Evolutionary conservation across 2,113 vertebrate genomes (phyloP), one percentile per base, ranked within the genome.

Genomic region (Equus quagga): DNA sequence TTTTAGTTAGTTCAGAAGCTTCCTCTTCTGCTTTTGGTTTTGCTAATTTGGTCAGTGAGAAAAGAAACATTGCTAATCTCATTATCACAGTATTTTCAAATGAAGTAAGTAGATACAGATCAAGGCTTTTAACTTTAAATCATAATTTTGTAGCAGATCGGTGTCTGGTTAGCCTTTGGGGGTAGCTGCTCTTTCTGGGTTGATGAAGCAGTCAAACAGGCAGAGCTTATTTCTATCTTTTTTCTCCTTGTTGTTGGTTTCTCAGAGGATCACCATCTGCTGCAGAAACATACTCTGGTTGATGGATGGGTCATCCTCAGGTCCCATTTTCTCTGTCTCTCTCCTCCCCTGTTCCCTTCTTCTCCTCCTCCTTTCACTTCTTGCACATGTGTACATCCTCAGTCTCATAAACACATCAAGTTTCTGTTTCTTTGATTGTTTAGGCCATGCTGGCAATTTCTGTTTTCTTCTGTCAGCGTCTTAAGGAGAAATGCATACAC

Each of bases 401-500:
- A 78, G 44, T 96, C 94, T 98, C 96, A 97, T 67, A 82, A 81
- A 78, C 33, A 89, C 33, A 51, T 85, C 67, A 67, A 58, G 62
- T 96, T 95, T 97, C 56, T 81, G 51, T 62, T 96, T 94, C 95
- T 97, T 97, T 92, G 96, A 75, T 93, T 82, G 2, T 21, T 76
- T 83, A 98, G 75, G 64, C 97, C 90, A 89, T 41, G 96, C 58
- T 70, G 80, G 88, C 80, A 97, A 85, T 94, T 97, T 94, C 95
- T 96, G 65, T 97, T 98, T 97, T 49, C 89, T 33, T 54, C 94
- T 87, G 79, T 79, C 26, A 67, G 62, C 80, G 13, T 98, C 98
- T 98, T 97, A 76, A 96, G 96, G 92, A 97, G 94, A 97, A 97
- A 76, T 3, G 26, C 96, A 91, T 76, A 95, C 96, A 93, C 89